Evolutionary conservation across 2,113 vertebrate species (phyloP), one percentile per base, ranked within the genome.

Genomic region (Hippocampus mohnikei): DNA sequence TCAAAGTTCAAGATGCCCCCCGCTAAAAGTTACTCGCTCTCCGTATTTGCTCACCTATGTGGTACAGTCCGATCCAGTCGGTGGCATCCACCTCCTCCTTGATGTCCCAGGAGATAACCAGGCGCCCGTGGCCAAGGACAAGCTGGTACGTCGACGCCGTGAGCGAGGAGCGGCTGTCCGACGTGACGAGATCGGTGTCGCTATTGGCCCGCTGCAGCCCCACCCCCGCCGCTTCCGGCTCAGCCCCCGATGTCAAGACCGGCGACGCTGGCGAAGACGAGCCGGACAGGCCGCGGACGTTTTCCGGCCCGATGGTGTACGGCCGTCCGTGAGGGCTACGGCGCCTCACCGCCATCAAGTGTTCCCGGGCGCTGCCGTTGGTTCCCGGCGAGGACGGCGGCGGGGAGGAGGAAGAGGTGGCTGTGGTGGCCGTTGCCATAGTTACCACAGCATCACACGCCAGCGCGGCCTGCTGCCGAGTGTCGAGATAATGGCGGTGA

Each of bases 81-180:
- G 95, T 98, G 7, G 97, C 96, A 61, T 98, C 96, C 74, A 99
- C 97, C 86, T 99, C 97, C 90, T 99, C 97, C 79, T 99, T 99
- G 87, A 99, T 99, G 90, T 99, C 96, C 97, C 97, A 99, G 88
- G 94, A 98, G 87, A 99, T 98, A n/a, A 98, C 94, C 81, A 99
- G 94, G 85, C 96, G 95, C 62, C 93, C 89, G 21, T 95, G 95
- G 11, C 96, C 96, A 18, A 99, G 85, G 0, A 94, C 95, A 73
- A 96, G 94, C 76, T 99, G 95, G 0, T 96, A 96, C 67, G 94
- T 96, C 65, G 96, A 98, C 16, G 95, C 96, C 0, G 97, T 98
- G 71, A 99, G 66, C 10, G 96, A 98, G 2, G 97, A 99, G 77
- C 97, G 96, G 81, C 95, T 98, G 27, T 99, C 97, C 0, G 95